Percentiles rank a stretch among this genome's conserved stretches.
phyloP scores from a whole-genome alignment of 1,140 invertebrate genomes.

The Periplaneta americana region DNA sequence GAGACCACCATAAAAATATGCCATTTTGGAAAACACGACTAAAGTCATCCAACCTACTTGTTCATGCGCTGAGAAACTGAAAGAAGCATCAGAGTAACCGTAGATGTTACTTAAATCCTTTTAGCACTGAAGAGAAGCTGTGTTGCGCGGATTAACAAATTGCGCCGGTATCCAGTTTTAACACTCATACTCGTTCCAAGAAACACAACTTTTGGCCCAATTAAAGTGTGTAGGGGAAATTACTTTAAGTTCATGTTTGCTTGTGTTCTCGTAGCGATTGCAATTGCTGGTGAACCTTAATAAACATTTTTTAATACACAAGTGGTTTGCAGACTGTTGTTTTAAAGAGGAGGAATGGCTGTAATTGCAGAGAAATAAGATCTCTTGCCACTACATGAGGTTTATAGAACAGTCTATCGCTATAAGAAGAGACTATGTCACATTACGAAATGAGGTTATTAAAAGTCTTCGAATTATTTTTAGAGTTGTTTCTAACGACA shows the following conservation, averaged over 20 bases:
- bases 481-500: no score
- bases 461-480: background rate
- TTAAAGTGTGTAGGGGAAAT: background rate
- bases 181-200: background rate
- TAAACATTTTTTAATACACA: background rate
- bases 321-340: background rate
- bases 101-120: background rate
- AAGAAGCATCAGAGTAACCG: no score
- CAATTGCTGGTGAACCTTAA: background rate
- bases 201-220: background rate
- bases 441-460: background rate
- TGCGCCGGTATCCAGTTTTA: background rate
- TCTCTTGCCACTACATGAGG: background rate
- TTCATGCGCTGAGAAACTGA: no score
- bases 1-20: no score
- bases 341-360: background rate
- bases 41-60: no score
- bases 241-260: background rate
- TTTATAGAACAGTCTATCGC: no score
- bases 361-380: background rate
- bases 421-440: background rate
- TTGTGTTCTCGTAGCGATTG: background rate
- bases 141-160: background rate
- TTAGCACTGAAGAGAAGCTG: background rate
- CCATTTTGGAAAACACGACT: no score